These are phyloP conservation scores for Vireo altiloquus DNA, from an alignment of 2,113 vertebrate genomes.

Conservation along the genomic window DNA sequence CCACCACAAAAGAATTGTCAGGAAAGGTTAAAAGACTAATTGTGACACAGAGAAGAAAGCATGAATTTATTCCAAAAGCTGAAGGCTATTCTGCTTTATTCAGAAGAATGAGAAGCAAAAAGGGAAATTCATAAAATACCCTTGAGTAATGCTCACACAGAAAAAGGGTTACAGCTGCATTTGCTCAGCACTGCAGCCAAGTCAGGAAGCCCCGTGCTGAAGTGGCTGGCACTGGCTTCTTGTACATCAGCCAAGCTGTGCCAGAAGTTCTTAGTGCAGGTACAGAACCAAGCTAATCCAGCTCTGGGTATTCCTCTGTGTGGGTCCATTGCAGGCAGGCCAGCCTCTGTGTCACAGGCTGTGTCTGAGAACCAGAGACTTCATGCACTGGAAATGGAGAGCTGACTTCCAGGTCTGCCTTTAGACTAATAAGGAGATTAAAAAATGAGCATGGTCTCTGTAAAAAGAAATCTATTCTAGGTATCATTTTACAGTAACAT, in stretches of 20 bases:
- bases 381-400: accelerated
- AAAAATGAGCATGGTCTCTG: not conserved
- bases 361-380: not conserved
- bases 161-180: not conserved
- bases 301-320: not conserved
- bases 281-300: not conserved
- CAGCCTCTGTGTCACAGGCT: not conserved
- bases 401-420: not conserved
- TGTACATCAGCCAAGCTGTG: not conserved
- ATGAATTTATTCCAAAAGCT: not conserved
- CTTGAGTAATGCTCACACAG: not conserved
- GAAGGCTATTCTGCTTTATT: not conserved
- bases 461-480: not conserved
- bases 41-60: not conserved
- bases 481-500: not conserved
- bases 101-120: not conserved
- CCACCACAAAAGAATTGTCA: not conserved
- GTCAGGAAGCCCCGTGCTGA: accelerated
- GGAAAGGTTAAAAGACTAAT: not conserved
- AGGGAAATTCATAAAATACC: not conserved
- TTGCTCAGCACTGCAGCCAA: not conserved
- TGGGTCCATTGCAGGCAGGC: accelerated
- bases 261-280: not conserved
- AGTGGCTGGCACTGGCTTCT: not conserved
- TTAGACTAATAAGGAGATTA: not conserved